These are phyloP conservation scores for Centrocercus urophasianus DNA, from an alignment of 2,113 vertebrate species.

Conservation along the genomic window DNA sequence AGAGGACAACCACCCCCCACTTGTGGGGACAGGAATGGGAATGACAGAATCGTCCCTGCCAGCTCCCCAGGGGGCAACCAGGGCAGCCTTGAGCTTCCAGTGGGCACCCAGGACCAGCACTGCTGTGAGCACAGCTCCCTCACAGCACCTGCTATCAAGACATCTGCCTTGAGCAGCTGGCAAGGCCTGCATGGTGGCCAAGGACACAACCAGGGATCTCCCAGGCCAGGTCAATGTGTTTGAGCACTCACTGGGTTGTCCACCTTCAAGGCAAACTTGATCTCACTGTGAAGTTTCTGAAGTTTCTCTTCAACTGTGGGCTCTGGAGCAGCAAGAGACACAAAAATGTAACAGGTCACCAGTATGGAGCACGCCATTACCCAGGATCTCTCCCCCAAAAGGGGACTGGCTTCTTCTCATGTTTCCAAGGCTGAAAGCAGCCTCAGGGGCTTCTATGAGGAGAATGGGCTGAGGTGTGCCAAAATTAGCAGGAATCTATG, in stretches of 20 bases:
- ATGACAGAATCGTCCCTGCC: too few species aligned
- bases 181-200: rapidly evolving
- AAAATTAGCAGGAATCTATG: neutral
- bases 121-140: neutral
- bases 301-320: conserved; percentile 91
- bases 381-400: neutral
- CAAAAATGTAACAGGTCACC: rapidly evolving
- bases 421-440: neutral
- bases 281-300: conserved; percentile 95
- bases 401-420: neutral
- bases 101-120: neutral
- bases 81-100: neutral
- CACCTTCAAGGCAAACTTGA: conserved; percentile 96
- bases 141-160: neutral
- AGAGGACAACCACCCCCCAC: neutral
- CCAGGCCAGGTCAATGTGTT: rapidly evolving
- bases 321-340: conserved; percentile 76
- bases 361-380: neutral
- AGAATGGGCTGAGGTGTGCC: neutral
- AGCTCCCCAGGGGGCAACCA: neutral
- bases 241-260: conserved; percentile 89
- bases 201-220: rapidly evolving
- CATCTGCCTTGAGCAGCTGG: neutral
- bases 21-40: neutral
- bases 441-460: neutral